A percentile compares a stretch with the other conserved stretches of the same genome.
phyloP scores from a whole-genome alignment of 2,797 vertebrate genomes.

The Etheostoma nigrum region DNA sequence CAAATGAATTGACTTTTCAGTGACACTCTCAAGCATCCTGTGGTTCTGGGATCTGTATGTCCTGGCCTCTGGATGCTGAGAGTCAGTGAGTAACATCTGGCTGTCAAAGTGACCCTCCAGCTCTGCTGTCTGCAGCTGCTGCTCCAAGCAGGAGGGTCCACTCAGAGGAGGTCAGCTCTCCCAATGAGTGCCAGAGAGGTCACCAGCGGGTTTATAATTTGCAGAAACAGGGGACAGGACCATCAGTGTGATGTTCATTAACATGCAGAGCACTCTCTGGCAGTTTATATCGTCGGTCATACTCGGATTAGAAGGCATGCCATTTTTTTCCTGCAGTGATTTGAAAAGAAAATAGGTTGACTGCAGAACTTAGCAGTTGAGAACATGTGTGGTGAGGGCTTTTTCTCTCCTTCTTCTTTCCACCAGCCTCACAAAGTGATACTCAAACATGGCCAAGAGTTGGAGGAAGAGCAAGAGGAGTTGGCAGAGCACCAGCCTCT shows the following conservation, averaged over 20 bases:
- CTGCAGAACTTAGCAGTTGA: constrained; percentile 54
- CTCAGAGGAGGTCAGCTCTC: constrained; percentile 82
- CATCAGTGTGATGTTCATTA: constrained; percentile 73
- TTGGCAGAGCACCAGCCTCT: constrained; percentile 87
- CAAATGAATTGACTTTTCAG: constrained; percentile 40
- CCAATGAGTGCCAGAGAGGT: constrained; percentile 81
- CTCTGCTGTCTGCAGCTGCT: constrained; percentile 83
- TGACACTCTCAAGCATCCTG: constrained; percentile 51
- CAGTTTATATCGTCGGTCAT: constrained; percentile 66
- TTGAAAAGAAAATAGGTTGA: constrained; percentile 65
- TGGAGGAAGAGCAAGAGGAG: constrained; percentile 85
- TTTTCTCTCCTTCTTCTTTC: constrained; percentile 74
- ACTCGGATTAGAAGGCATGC: constrained; percentile 74
- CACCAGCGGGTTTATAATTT: constrained; percentile 80
- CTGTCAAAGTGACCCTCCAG: constrained; percentile 79
- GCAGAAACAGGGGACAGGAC: constrained; percentile 73
- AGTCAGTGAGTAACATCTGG: constrained; percentile 84
- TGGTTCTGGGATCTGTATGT: constrained; percentile 74
- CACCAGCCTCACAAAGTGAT: constrained; percentile 78
- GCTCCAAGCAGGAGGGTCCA: constrained; percentile 82
- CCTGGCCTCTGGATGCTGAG: constrained; percentile 72
- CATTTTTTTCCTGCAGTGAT: constrained; percentile 63
- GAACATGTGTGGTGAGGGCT: constrained; percentile 75
- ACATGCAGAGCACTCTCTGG: constrained; percentile 73
- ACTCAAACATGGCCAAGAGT: constrained; percentile 84